Conservation (phyloP, 2,888 invertebrate species). For the Macrophya annulata region DNA sequence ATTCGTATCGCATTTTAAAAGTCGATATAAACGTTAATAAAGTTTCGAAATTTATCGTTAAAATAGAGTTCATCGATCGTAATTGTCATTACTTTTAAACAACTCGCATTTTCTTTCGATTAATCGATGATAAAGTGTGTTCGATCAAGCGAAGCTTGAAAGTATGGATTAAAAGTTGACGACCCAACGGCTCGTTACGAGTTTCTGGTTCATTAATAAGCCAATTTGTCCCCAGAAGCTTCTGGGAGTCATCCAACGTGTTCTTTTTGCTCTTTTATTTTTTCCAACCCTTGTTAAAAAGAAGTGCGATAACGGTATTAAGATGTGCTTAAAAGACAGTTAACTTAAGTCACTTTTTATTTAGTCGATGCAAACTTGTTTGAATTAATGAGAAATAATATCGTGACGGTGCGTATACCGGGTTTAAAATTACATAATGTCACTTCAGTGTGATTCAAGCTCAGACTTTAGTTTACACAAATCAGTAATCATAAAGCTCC, state of each 20-base stretch:
- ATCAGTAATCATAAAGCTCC: conserved; percentile 41
- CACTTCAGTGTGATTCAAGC: neutral
- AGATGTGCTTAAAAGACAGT: conserved; percentile 3
- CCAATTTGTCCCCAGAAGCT: conserved; percentile 6
- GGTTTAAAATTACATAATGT: conserved; percentile 15
- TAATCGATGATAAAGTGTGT: conserved; percentile 13
- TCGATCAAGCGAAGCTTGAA: neutral
- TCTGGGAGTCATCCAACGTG: neutral
- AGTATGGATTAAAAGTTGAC: conserved; percentile 26
- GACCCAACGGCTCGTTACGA: conserved; percentile 7
- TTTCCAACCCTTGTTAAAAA: neutral
- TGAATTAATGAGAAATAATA: neutral
- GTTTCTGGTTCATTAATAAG: conserved; percentile 39
- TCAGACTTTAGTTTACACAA: conserved; percentile 8
- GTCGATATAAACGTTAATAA: neutral
- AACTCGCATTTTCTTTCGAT: conserved; percentile 3
- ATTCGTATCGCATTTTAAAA: neutral
- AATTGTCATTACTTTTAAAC: conserved; percentile 26
- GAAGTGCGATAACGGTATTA: conserved; percentile 16
- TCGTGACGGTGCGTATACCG: neutral
- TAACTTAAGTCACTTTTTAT: neutral
- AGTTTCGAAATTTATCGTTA: neutral
- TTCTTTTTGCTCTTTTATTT: neutral
- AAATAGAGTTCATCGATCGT: neutral
- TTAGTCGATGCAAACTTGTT: neutral